phyloP scores from a whole-genome alignment of 1,140 invertebrate genomes.

The Neotoxoptera formosana region DNA sequence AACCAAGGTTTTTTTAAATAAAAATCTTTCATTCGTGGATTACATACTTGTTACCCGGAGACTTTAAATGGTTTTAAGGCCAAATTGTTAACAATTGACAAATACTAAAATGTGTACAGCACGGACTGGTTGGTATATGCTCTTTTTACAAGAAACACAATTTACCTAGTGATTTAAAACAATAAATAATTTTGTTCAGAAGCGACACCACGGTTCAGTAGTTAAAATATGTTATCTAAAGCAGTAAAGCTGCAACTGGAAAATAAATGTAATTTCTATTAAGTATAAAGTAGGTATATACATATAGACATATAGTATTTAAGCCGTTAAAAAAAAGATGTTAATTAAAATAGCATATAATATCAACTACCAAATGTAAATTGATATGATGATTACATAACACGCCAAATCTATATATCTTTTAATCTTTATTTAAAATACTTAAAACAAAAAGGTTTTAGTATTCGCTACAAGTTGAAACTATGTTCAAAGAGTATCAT shows the following conservation, averaged over 20 bases:
- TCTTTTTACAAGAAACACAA: constrained; percentile 15
- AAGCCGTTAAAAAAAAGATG: not conserved
- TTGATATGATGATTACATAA: not conserved
- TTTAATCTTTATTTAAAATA: not conserved
- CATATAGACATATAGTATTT: not conserved
- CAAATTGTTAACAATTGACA: not conserved
- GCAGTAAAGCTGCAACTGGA: not conserved
- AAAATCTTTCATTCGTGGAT: not conserved
- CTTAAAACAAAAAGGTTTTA: not conserved
- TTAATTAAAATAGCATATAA: not conserved
- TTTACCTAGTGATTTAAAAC: constrained; percentile 35
- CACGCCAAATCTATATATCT: not conserved
- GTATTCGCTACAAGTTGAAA: not conserved
- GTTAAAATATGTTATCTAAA: constrained; percentile 9
- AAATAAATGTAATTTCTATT: not conserved
- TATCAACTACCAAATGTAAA: constrained; percentile 1
- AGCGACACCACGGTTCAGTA: not conserved
- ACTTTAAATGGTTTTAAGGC: not conserved
- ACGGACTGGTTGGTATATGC: not conserved
- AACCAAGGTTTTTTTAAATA: not conserved
- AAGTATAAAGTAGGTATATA: not conserved
- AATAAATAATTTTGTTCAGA: not conserved
- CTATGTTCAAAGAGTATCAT: not conserved
- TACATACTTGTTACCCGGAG: not conserved
- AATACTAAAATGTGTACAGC: not conserved